A percentile compares a stretch with the other conserved stretches of the same genome.
phyloP scores from a whole-genome alignment of 1,140 invertebrate genomes.

The Agrypnia vestita region DNA sequence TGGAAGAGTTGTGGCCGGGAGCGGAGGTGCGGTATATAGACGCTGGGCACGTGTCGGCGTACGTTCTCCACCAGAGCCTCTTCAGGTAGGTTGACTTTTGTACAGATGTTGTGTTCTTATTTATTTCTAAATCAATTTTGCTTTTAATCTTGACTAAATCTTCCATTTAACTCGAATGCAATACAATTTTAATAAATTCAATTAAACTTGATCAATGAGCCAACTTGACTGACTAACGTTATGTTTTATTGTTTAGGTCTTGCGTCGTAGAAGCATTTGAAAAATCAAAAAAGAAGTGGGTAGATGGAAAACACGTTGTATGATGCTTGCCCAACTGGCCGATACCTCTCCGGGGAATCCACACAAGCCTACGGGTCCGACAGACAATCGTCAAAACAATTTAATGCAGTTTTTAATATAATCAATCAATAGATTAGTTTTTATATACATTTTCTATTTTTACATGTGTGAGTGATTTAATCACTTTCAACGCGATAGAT shows the following conservation, averaged over 20 bases:
- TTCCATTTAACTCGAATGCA: too few species aligned
- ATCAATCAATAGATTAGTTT: constrained; percentile 6
- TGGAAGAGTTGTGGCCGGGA: constrained; percentile 94
- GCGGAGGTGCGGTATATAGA: constrained; percentile 90
- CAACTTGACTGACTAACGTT: constrained; percentile 9
- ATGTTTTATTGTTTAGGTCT: constrained; percentile 69
- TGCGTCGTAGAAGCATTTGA: constrained; percentile 79
- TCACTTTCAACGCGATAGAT: background rate
- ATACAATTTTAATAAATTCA: too few species aligned
- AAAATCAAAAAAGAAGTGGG: constrained; percentile 74
- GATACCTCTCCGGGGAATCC: background rate
- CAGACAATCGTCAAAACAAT: background rate
- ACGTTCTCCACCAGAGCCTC: constrained; percentile 87
- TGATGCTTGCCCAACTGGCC: constrained; percentile 22
- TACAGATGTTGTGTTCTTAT: background rate
- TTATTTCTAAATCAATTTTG: too few species aligned
- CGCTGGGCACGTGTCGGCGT: constrained; percentile 93
- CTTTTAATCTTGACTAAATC: background rate
- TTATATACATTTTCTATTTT: constrained; percentile 23
- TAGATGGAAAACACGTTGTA: constrained; percentile 53
- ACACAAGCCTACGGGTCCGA: background rate
- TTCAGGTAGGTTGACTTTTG: constrained; percentile 81
- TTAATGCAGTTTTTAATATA: background rate
- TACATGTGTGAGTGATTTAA: background rate
- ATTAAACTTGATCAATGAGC: too few species aligned